Conservation (phyloP, 2,113 vertebrate species). For the Vidua chalybeata region DNA sequence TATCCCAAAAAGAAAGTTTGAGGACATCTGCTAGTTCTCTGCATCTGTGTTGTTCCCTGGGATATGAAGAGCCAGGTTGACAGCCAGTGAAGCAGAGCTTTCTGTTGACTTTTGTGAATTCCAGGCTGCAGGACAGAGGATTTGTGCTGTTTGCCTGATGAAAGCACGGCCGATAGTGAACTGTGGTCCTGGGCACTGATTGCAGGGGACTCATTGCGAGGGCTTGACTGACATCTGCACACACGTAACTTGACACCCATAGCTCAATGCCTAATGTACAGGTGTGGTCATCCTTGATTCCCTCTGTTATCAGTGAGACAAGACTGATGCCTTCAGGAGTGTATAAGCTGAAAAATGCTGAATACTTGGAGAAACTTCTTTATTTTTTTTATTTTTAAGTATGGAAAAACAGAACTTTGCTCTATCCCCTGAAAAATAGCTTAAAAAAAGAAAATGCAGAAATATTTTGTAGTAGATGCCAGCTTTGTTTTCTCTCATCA, state of each 20-base stretch:
- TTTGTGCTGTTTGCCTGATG: neutral
- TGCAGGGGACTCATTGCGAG: neutral
- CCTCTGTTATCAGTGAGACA: neutral
- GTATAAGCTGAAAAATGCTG: neutral
- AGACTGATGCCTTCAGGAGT: neutral
- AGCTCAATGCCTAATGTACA: neutral
- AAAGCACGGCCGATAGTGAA: neutral
- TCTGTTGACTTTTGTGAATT: neutral
- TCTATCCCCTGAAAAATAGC: neutral
- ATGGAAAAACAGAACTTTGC: neutral
- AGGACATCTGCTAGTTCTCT: neutral
- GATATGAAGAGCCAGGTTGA: neutral
- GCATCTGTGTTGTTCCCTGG: neutral
- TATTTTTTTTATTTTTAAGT: neutral
- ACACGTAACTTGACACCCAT: fast-evolving
- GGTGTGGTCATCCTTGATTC: neutral
- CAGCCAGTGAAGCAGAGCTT: neutral
- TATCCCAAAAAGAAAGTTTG: neutral
- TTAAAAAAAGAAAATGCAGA: neutral
- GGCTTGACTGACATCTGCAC: neutral
- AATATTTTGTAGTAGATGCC: neutral
- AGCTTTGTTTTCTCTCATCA: neutral
- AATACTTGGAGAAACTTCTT: neutral
- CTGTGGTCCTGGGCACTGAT: neutral
- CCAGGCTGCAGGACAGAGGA: neutral